Conservation (phyloP, 2,113 vertebrate genomes). For the Apodemus speciosus region DNA sequence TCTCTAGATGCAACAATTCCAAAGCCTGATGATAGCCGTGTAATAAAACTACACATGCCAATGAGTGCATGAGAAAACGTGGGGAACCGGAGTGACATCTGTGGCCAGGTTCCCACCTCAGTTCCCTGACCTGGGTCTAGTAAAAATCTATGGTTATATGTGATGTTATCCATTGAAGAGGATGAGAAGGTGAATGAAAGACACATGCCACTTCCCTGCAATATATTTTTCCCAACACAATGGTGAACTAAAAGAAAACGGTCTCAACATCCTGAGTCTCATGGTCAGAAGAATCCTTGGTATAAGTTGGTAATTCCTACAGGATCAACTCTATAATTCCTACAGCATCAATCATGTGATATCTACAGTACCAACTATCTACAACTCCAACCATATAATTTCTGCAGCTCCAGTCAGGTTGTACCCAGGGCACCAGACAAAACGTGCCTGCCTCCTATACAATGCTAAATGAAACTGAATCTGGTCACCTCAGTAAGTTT, state of each 20-base stretch:
- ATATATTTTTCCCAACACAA: background rate
- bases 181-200: background rate
- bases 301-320: accelerated
- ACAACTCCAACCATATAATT: background rate
- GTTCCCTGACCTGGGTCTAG: background rate
- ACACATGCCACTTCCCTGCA: background rate
- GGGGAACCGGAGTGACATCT: background rate
- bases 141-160: accelerated
- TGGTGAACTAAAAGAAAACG: background rate
- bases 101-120: accelerated
- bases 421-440: background rate
- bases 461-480: no score
- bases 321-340: background rate
- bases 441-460: background rate
- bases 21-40: no score
- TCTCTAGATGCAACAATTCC: accelerated
- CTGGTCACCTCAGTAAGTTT: accelerated
- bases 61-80: accelerated
- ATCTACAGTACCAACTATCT: background rate
- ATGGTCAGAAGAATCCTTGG: background rate
- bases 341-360: background rate
- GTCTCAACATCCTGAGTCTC: background rate
- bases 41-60: background rate
- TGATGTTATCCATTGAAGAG: accelerated
- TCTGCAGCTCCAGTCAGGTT: no score